These are phyloP conservation scores for Talpa occidentalis DNA, from an alignment of 2,113 vertebrate species.

Conservation along the genomic window DNA sequence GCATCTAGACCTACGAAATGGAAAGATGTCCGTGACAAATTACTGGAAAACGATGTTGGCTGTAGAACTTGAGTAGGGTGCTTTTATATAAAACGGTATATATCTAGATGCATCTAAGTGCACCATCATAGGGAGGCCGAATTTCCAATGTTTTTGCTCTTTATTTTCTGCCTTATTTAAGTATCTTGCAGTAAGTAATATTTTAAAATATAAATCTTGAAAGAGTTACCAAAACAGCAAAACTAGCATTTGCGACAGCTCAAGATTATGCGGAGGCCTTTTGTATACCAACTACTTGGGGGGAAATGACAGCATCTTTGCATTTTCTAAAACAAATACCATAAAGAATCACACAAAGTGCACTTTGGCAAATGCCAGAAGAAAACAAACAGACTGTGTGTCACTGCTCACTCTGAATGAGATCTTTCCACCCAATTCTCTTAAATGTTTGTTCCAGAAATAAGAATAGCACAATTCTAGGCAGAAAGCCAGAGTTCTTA, in stretches of 20 bases:
- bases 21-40: neutral
- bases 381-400: neutral
- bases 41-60: neutral
- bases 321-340: slow-evolving; percentile 24
- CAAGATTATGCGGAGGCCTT: neutral
- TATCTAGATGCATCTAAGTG: too few species aligned
- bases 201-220: slow-evolving; percentile 32
- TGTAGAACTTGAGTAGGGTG: neutral
- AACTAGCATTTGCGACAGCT: neutral
- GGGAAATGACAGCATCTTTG: neutral
- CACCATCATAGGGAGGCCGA: neutral
- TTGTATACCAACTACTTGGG: neutral
- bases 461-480: neutral
- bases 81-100: too few species aligned
- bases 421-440: neutral
- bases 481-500: slow-evolving; percentile 29
- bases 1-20: neutral
- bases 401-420: slow-evolving; percentile 14
- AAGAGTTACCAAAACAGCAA: slow-evolving; percentile 1
- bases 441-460: slow-evolving; percentile 23
- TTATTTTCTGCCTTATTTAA: slow-evolving; percentile 26
- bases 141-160: neutral
- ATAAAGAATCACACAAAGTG: neutral
- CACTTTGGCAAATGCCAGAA: slow-evolving; percentile 7
- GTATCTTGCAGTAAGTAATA: neutral